Percentiles rank a stretch among this genome's conserved stretches.
Conservation (phyloP, 2,797 vertebrate species). For the Amblyraja radiata region DNA sequence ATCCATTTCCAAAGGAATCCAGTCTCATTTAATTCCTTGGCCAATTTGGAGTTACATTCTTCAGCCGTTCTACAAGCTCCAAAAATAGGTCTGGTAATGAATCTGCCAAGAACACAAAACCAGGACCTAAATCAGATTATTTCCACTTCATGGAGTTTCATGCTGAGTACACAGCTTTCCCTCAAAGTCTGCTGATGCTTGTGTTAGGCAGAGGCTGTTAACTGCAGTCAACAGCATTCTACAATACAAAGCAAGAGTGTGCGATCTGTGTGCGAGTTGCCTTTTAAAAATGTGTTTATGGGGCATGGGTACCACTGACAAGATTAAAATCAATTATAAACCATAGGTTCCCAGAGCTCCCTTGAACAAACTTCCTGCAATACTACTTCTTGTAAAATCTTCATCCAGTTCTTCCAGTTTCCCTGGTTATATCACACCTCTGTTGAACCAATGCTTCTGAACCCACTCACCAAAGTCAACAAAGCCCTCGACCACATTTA, state of each 20-base stretch:
- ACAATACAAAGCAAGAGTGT: background rate
- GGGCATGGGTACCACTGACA: no score
- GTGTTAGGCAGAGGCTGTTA: background rate
- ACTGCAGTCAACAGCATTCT: background rate
- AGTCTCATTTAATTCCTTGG: background rate
- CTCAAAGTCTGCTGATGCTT: background rate
- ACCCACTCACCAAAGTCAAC: no score
- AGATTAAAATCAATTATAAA: no score
- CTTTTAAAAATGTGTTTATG: no score
- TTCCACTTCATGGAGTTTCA: background rate
- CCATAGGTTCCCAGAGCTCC: no score
- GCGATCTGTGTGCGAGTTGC: background rate
- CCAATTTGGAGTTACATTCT: background rate
- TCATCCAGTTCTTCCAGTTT: no score
- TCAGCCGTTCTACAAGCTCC: background rate
- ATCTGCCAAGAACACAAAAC: constrained; percentile 13
- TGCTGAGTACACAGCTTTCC: background rate
- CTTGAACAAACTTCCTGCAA: no score
- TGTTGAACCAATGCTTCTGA: no score
- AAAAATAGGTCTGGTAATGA: background rate
- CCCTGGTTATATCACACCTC: no score
- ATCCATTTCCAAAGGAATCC: constrained; percentile 16
- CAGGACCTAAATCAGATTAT: background rate
- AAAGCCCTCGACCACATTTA: no score
- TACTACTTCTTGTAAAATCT: no score